A percentile compares a stretch with the other conserved stretches of the same genome.
Evolutionary conservation across 2,113 vertebrate genomes (phyloP).

Genomic region (Eonycteris spelaea): DNA sequence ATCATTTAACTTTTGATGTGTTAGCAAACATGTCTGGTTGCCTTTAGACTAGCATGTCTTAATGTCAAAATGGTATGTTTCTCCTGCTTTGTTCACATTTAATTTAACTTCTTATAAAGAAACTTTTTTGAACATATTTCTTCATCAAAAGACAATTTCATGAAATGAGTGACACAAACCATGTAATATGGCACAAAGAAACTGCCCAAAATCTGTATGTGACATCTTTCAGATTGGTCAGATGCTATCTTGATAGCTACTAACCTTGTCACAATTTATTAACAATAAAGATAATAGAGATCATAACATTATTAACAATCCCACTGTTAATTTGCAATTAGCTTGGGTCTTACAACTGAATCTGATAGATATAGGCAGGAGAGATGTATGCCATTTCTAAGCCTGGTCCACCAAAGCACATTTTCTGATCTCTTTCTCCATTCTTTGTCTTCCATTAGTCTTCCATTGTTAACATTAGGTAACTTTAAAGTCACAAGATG

Average conservation of each 20-base stretch:
- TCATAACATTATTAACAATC: neutral
- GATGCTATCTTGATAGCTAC: neutral
- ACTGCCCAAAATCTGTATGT: neutral
- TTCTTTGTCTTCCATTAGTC: neutral
- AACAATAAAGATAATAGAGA: neutral
- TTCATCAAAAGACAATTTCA: neutral
- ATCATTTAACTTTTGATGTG: neutral
- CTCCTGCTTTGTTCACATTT: neutral
- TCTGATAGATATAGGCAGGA: neutral
- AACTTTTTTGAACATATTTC: neutral
- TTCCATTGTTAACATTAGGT: neutral
- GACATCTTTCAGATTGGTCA: neutral
- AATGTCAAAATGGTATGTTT: neutral
- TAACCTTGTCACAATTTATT: constrained; percentile 14
- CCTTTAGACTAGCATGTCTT: neutral
- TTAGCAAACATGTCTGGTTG: neutral
- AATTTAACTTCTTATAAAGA: neutral
- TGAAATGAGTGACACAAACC: neutral
- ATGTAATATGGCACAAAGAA: neutral
- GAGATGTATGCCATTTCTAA: neutral
- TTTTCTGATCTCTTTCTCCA: too few species aligned
- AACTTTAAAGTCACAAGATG: neutral
- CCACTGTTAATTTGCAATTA: neutral
- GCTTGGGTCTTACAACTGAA: neutral
- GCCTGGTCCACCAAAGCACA: neutral